A percentile compares a stretch with the other conserved stretches of the same genome.
Conservation (phyloP, 2,113 vertebrate species). For the Nothobranchius furzeri region DNA sequence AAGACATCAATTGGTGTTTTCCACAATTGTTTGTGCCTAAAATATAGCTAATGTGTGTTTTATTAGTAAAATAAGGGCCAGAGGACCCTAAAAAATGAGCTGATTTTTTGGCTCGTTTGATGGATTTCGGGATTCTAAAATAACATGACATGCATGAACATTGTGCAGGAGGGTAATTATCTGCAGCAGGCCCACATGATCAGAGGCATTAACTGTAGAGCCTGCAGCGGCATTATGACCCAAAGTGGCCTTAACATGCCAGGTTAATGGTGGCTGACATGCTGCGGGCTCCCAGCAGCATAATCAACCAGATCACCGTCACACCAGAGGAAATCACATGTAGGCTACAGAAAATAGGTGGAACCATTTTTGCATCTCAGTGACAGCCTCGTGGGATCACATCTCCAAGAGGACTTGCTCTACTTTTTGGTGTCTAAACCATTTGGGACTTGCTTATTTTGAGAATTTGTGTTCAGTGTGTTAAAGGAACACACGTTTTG, state of each 20-base stretch:
- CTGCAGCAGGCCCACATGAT: conserved; percentile 11
- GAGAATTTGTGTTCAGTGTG: neutral
- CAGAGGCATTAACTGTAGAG: conserved; percentile 26
- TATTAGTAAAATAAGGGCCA: neutral
- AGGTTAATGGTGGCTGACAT: conserved; percentile 49
- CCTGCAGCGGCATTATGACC: conserved; percentile 18
- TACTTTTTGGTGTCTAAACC: conserved; percentile 1
- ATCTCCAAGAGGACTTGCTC: conserved; percentile 16
- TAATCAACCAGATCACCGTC: conserved; percentile 11
- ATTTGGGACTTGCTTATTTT: neutral
- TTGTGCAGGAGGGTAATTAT: neutral
- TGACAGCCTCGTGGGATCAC: conserved; percentile 8
- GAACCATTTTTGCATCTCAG: conserved; percentile 1
- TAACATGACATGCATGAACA: neutral
- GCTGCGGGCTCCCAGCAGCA: conserved; percentile 17
- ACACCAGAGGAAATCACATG: neutral
- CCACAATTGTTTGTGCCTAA: conserved; percentile 1
- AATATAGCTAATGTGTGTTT: neutral
- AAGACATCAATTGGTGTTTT: conserved; percentile 1
- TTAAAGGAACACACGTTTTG: neutral
- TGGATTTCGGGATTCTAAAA: neutral
- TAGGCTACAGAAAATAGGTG: conserved; percentile 11
- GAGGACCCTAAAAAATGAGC: neutral
- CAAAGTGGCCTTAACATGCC: conserved; percentile 45
- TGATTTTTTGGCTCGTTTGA: neutral